Conservation (phyloP, 2,797 vertebrate species). For the Phrynocephalus guinanensis region DNA sequence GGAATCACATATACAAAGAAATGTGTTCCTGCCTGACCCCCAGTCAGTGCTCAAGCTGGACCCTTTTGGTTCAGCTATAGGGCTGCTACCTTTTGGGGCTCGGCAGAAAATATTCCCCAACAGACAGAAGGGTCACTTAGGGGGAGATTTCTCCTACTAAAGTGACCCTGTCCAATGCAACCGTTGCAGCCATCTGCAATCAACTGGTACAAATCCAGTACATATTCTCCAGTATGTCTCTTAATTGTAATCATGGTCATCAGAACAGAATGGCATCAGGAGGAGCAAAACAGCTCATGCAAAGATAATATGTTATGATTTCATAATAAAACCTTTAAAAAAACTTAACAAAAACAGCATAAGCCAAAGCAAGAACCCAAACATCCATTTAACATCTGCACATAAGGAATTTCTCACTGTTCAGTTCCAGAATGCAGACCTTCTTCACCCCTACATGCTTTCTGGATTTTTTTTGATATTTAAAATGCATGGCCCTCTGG, state of each 20-base stretch:
- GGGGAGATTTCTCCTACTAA: too few relatives aligned
- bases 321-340: not conserved
- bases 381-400: not conserved
- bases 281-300: not conserved
- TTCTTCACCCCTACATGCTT: not conserved
- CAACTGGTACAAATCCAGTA: conserved; percentile 5
- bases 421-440: not conserved
- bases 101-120: too few relatives aligned
- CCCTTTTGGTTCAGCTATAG: too few relatives aligned
- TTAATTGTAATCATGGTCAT: not conserved
- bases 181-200: too few relatives aligned
- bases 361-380: not conserved
- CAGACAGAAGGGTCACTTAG: too few relatives aligned
- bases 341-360: not conserved
- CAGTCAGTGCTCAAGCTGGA: too few relatives aligned
- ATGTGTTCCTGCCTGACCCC: too few relatives aligned
- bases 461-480: not conserved
- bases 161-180: too few relatives aligned
- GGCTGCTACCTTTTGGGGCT: too few relatives aligned
- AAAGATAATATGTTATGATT: not conserved
- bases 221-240: not conserved
- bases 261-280: not conserved
- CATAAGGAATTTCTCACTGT: not conserved
- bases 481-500: not conserved
- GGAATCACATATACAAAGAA: too few relatives aligned